A percentile compares a stretch with the other conserved stretches of the same genome.
Conservation (phyloP, 2,797 vertebrate species). For the Setipinna tenuifilis region DNA sequence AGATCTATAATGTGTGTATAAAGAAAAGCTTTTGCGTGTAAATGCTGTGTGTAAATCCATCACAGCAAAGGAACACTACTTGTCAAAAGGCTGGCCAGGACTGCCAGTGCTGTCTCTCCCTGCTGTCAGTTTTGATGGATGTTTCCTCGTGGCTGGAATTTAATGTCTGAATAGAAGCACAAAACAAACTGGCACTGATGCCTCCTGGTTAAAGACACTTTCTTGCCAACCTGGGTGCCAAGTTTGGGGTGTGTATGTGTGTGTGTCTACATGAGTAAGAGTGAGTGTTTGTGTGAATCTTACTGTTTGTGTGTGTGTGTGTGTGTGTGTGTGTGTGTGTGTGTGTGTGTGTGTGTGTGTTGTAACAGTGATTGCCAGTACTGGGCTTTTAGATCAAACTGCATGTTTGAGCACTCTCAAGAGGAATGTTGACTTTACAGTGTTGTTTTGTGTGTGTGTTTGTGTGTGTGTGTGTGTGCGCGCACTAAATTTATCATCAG, state of each 20-base stretch:
- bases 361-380: not conserved
- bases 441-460: slow-evolving; percentile 10
- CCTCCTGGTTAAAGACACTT: not conserved
- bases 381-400: slow-evolving; percentile 43
- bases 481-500: not conserved
- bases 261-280: not conserved
- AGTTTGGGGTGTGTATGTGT: not conserved
- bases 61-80: slow-evolving; percentile 17
- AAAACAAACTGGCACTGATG: not conserved
- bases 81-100: slow-evolving; percentile 1
- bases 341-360: not conserved
- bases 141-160: slow-evolving; percentile 21
- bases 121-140: slow-evolving; percentile 9
- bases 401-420: slow-evolving; percentile 55
- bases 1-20: slow-evolving; percentile 22
- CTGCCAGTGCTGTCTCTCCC: not conserved
- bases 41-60: slow-evolving; percentile 31
- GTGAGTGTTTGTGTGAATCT: not conserved
- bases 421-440: slow-evolving; percentile 50
- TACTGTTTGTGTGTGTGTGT: not conserved
- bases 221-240: not conserved
- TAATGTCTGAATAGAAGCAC: not conserved
- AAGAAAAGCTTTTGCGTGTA: slow-evolving; percentile 8
- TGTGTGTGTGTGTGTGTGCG: not conserved
- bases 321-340: slow-evolving; percentile 4